phyloP scores from a whole-genome alignment of 2,113 vertebrate species.

The Sclerurus mexicanus region DNA sequence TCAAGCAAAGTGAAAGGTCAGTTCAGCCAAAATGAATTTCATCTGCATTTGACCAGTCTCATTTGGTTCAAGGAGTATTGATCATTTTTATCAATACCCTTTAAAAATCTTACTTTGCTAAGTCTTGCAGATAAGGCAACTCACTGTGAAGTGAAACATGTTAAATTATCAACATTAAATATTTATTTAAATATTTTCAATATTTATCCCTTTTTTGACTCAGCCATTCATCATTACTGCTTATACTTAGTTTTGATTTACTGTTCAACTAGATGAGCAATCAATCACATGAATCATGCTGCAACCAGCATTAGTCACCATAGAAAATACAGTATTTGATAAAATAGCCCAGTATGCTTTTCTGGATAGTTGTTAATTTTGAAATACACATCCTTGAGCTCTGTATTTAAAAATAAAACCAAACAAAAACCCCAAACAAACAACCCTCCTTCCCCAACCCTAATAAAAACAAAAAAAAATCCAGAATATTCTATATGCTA shows the following conservation, averaged over 20 bases:
- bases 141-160: neutral
- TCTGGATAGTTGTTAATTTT: neutral
- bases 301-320: neutral
- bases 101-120: neutral
- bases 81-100: neutral
- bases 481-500: neutral
- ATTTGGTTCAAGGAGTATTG: neutral
- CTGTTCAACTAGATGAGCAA: neutral
- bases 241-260: neutral
- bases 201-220: neutral
- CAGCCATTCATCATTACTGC: neutral
- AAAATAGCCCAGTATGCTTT: neutral
- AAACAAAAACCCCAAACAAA: neutral
- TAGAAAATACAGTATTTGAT: neutral
- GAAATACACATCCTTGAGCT: neutral
- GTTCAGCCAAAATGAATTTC: neutral
- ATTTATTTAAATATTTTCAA: neutral
- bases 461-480: neutral
- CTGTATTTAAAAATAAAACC: neutral
- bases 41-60: neutral
- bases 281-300: neutral
- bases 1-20: neutral
- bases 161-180: neutral
- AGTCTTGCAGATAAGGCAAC: neutral
- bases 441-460: accelerated